These are phyloP conservation scores for Patella pellucida DNA, from an alignment of 2,888 invertebrate species.

Conservation along the genomic window DNA sequence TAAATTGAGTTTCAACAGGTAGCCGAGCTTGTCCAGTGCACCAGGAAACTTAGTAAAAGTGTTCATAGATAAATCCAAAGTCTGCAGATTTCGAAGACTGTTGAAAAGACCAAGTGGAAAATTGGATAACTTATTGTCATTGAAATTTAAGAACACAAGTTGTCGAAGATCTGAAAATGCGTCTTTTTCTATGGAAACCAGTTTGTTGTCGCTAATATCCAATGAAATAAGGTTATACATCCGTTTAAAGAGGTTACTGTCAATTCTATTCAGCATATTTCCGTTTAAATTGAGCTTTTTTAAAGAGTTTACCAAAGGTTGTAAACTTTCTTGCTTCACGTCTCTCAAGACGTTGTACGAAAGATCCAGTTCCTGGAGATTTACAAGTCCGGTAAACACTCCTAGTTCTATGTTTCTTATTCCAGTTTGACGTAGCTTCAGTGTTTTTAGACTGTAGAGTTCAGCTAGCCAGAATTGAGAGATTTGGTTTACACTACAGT, in stretches of 20 bases:
- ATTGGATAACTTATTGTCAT: constrained; percentile 27
- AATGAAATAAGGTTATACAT: constrained; percentile 22
- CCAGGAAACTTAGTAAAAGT: constrained; percentile 25
- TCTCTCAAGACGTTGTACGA: constrained; percentile 29
- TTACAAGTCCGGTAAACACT: constrained; percentile 26
- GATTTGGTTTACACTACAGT: constrained; percentile 23
- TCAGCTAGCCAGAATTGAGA: constrained; percentile 31
- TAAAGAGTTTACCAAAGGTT: constrained; percentile 23
- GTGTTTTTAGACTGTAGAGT: constrained; percentile 27
- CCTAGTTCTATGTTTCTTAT: constrained; percentile 22
- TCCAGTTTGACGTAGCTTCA: constrained; percentile 29
- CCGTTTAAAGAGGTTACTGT: constrained; percentile 5
- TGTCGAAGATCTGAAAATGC: constrained; percentile 25
- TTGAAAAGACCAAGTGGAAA: constrained; percentile 23
- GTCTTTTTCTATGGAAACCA: constrained; percentile 16
- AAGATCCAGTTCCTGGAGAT: constrained; percentile 31
- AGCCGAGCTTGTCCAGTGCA: constrained; percentile 16
- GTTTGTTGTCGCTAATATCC: constrained; percentile 31
- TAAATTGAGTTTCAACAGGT: constrained; percentile 23
- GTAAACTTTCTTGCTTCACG: constrained; percentile 17
- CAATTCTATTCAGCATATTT: constrained; percentile 24
- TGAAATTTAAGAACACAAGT: constrained; percentile 21
- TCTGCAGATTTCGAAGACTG: constrained; percentile 21
- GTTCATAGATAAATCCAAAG: constrained; percentile 25
- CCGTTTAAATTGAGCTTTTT: constrained; percentile 24